A percentile compares a stretch with the other conserved stretches of the same genome.
phyloP scores from a whole-genome alignment of 2,797 vertebrate genomes.

The Nannoperca australis region DNA sequence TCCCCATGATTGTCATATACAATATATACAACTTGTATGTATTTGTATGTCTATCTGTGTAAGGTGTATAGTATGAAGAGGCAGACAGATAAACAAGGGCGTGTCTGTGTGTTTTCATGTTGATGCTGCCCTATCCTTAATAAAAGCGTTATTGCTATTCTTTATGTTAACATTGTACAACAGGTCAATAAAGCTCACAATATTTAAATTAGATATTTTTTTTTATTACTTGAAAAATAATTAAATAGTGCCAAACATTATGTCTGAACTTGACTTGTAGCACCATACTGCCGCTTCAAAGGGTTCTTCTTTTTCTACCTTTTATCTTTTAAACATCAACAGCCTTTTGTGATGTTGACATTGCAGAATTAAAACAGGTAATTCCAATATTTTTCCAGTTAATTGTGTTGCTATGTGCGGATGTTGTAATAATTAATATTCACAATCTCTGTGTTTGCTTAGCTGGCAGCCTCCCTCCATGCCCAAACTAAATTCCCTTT shows the following conservation, averaged over 20 bases:
- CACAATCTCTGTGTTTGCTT: constrained; percentile 56
- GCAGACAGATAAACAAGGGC: constrained; percentile 29
- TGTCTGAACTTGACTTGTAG: neutral
- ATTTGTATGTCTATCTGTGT: constrained; percentile 13
- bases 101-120: constrained; percentile 36
- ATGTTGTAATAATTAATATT: constrained; percentile 54
- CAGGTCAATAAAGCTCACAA: neutral
- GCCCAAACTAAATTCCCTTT: constrained; percentile 39
- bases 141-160: neutral
- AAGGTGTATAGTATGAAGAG: neutral
- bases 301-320: constrained; percentile 1
- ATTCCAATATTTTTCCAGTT: constrained; percentile 63
- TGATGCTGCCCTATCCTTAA: neutral
- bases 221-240: constrained; percentile 9
- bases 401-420: constrained; percentile 36
- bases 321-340: constrained; percentile 34
- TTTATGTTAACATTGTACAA: neutral
- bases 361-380: constrained; percentile 44
- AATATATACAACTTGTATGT: constrained; percentile 41
- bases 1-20: constrained; percentile 55
- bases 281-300: constrained; percentile 15
- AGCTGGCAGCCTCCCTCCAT: constrained; percentile 53
- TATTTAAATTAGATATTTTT: constrained; percentile 7
- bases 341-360: constrained; percentile 54
- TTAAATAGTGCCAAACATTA: neutral